Percentiles rank a stretch among this genome's conserved stretches.
Evolutionary conservation across 2,888 invertebrate species (phyloP).

Genomic region (Ornithoptera alexandrae): DNA sequence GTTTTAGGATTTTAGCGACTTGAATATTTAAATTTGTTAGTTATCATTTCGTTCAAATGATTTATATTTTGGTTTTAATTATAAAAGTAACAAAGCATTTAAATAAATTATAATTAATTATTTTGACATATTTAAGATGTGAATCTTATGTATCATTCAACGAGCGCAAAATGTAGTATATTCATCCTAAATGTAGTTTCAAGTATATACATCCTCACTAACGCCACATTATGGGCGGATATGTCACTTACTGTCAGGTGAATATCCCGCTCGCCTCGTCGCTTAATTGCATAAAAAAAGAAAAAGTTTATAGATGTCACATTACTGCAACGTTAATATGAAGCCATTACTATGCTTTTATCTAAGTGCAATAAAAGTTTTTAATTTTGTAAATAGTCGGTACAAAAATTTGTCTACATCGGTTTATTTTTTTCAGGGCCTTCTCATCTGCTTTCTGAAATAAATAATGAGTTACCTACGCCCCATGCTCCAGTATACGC

Average conservation of each 20-base stretch:
- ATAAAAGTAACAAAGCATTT: no score
- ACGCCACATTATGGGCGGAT: no score
- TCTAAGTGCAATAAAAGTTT: neutral
- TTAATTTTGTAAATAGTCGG: neutral
- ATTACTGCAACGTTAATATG: neutral
- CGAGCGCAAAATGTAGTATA: no score
- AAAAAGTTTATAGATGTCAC: neutral
- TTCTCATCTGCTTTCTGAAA: conserved; percentile 66
- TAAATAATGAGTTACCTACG: conserved; percentile 54
- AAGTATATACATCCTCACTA: no score
- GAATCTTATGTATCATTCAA: neutral
- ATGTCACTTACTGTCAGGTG: no score
- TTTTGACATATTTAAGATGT: neutral
- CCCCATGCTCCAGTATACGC: conserved; percentile 73
- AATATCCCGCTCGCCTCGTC: no score
- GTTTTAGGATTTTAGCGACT: neutral
- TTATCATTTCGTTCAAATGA: neutral
- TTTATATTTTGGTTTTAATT: neutral
- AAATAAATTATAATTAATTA: neutral
- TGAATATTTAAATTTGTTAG: neutral
- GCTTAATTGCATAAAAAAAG: no score
- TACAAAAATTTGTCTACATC: conserved; percentile 8
- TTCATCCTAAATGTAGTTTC: no score
- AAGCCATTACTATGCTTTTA: neutral
- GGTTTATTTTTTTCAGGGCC: conserved; percentile 65